phyloP scores from a whole-genome alignment of 1,140 invertebrate species.

The Physella acuta region DNA sequence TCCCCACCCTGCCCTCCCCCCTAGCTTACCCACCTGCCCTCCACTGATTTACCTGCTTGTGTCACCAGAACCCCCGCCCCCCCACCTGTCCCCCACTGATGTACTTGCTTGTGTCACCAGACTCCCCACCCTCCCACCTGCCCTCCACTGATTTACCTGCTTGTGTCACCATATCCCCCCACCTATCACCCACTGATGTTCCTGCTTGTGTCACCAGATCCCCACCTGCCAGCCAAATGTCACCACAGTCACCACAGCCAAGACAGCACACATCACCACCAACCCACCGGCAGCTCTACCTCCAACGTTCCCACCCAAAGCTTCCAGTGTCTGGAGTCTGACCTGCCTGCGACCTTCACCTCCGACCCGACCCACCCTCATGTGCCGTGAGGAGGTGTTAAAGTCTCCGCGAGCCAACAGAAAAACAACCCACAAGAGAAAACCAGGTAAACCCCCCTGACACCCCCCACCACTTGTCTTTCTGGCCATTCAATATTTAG shows the following conservation, averaged over 20 bases:
- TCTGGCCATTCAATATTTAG: too few species aligned
- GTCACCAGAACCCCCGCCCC: too few species aligned
- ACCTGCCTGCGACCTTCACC: slow-evolving; percentile 77
- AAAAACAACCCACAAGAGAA: slow-evolving; percentile 47
- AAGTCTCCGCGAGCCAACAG: slow-evolving; percentile 50
- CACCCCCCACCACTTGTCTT: too few species aligned
- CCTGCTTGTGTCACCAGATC: too few species aligned
- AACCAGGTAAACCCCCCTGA: too few species aligned
- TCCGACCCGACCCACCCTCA: slow-evolving; percentile 73
- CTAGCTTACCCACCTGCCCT: too few species aligned
- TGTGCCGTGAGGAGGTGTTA: slow-evolving; percentile 58
- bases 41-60: too few species aligned
- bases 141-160: not conserved
- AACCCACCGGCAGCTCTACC: slow-evolving; percentile 32
- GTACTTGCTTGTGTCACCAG: not conserved
- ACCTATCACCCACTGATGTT: slow-evolving; percentile 7
- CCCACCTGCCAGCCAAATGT: slow-evolving; percentile 53
- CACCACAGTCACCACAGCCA: slow-evolving; percentile 48
- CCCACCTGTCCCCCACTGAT: too few species aligned
- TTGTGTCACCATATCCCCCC: not conserved
- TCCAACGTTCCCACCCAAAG: slow-evolving; percentile 37
- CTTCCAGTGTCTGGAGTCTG: slow-evolving; percentile 68
- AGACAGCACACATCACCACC: slow-evolving; percentile 50
- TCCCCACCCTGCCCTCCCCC: too few species aligned
- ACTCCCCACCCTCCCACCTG: not conserved